These are phyloP conservation scores for Caretta caretta DNA, from an alignment of 2,113 vertebrate genomes.

Conservation along the genomic window DNA sequence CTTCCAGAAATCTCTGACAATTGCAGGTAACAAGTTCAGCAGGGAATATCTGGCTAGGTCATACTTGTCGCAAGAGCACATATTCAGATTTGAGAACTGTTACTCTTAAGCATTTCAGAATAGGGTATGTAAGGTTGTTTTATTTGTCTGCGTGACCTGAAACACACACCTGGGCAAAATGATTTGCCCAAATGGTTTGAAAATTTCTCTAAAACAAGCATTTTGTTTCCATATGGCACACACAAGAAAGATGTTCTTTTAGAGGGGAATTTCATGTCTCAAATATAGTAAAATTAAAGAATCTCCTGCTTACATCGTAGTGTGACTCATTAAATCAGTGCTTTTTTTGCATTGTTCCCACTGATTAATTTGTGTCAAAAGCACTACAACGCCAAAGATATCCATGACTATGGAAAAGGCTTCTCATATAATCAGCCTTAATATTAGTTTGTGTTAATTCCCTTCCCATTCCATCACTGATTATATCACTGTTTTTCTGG, in stretches of 20 bases:
- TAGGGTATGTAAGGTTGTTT: fast-evolving
- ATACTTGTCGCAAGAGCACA: fast-evolving
- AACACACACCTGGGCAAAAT: neutral
- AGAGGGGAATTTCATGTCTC: neutral
- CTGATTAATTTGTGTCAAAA: neutral
- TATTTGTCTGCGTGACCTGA: neutral
- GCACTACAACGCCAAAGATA: neutral
- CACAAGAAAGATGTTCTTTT: fast-evolving
- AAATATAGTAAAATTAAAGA: neutral
- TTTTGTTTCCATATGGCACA: fast-evolving
- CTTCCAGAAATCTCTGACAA: neutral
- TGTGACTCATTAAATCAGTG: neutral
- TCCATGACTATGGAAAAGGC: neutral
- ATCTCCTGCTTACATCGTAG: neutral
- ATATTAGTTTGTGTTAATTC: neutral
- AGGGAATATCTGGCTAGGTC: fast-evolving
- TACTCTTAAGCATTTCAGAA: fast-evolving
- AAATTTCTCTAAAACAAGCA: neutral
- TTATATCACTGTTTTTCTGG: neutral
- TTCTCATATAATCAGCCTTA: neutral
- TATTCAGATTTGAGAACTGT: fast-evolving
- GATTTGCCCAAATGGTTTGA: neutral
- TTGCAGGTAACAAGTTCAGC: fast-evolving
- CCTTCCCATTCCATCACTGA: neutral
- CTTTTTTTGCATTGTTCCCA: neutral